Conservation (phyloP, 2,888 invertebrate species). For the Ennomos erosarius region DNA sequence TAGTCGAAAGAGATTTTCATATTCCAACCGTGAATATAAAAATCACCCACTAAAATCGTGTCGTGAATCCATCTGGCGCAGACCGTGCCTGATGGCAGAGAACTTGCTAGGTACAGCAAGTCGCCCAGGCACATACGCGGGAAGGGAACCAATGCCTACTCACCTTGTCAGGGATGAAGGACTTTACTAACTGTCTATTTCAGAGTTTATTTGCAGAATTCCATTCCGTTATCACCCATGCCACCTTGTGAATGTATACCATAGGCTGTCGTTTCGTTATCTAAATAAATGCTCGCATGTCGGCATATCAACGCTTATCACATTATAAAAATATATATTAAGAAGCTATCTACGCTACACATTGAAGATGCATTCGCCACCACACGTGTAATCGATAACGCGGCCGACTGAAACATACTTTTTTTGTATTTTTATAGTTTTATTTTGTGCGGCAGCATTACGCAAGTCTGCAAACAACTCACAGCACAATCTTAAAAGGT, state of each 20-base stretch:
- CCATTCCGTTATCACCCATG: slow-evolving; percentile 65
- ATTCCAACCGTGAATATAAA: slow-evolving; percentile 73
- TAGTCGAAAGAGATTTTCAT: slow-evolving; percentile 83
- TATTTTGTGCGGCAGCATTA: slow-evolving; percentile 82
- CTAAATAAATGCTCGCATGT: slow-evolving; percentile 83
- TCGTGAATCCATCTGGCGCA: slow-evolving; percentile 68
- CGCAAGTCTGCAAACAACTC: slow-evolving; percentile 77
- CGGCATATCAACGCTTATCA: slow-evolving; percentile 84
- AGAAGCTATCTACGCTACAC: slow-evolving; percentile 84
- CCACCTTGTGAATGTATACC: slow-evolving; percentile 64
- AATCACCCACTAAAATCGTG: slow-evolving; percentile 78
- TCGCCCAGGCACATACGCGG: slow-evolving; percentile 77
- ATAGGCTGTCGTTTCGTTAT: slow-evolving; percentile 69
- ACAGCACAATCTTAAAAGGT: slow-evolving; percentile 74
- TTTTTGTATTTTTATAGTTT: slow-evolving; percentile 59
- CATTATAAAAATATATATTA: slow-evolving; percentile 85
- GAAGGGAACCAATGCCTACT: slow-evolving; percentile 47
- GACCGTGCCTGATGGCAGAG: slow-evolving; percentile 71
- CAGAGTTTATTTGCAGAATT: slow-evolving; percentile 23
- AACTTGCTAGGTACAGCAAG: slow-evolving; percentile 82
- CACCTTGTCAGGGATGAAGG: slow-evolving; percentile 31
- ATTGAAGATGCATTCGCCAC: slow-evolving; percentile 81
- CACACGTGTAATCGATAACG: slow-evolving; percentile 75
- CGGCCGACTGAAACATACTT: slow-evolving; percentile 65
- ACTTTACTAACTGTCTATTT: slow-evolving; percentile 20